Evolutionary conservation across 1,140 invertebrate species (phyloP).

Genomic region (Dreissena rostriformis): DNA sequence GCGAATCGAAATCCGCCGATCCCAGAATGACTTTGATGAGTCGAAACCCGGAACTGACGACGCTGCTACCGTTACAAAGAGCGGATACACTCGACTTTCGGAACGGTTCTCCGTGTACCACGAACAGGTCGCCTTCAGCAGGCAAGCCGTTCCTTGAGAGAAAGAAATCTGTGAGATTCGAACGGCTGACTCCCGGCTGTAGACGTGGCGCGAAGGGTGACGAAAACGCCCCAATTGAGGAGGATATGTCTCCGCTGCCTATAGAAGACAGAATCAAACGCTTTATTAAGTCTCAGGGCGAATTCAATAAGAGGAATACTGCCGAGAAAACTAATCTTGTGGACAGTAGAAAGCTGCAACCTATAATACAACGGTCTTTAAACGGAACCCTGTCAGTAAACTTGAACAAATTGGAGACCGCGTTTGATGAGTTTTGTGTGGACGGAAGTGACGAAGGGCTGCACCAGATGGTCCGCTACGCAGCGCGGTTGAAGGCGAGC

Average conservation of each 20-base stretch:
- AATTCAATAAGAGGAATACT: slow-evolving; percentile 23
- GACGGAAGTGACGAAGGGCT: slow-evolving; percentile 17
- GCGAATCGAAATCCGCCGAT: slow-evolving; percentile 3
- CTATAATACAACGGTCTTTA: background rate
- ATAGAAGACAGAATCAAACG: slow-evolving; percentile 42
- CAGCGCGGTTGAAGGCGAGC: slow-evolving; percentile 18
- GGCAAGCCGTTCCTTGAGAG: slow-evolving; percentile 28
- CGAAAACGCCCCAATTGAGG: background rate
- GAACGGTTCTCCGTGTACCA: background rate
- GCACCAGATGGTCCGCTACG: slow-evolving; percentile 25
- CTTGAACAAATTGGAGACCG: slow-evolving; percentile 32
- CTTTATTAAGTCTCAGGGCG: slow-evolving; percentile 22
- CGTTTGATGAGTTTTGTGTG: slow-evolving; percentile 44
- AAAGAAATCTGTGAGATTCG: slow-evolving; percentile 43
- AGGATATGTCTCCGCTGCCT: background rate
- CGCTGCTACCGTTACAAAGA: background rate
- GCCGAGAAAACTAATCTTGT: background rate
- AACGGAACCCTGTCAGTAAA: background rate
- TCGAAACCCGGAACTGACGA: background rate
- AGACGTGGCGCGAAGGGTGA: background rate
- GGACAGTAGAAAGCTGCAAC: background rate
- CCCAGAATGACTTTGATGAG: background rate
- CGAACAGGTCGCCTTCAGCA: slow-evolving; percentile 1
- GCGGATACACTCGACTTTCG: slow-evolving; percentile 5
- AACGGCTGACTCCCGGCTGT: background rate